These are phyloP conservation scores for Tupaia chinensis DNA, from an alignment of 2,113 vertebrate species.

Conservation along the genomic window DNA sequence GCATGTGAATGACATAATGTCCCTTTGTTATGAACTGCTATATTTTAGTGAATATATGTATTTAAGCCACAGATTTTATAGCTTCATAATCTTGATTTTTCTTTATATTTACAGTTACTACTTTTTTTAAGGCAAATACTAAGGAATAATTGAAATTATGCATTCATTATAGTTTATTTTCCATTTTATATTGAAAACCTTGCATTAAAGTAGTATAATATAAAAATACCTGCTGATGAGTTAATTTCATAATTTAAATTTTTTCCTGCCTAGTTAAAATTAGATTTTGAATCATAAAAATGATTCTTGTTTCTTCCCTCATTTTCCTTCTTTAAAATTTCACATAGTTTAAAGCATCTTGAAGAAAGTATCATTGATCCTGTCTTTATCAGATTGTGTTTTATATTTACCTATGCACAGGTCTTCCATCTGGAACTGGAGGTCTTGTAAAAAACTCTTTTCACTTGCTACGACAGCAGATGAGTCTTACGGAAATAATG, in stretches of 20 bases:
- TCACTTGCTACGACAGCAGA: slow-evolving; percentile 94
- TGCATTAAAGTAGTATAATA: slow-evolving; percentile 31
- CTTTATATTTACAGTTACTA: slow-evolving; percentile 48
- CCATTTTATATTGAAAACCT: slow-evolving; percentile 15
- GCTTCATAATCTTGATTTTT: slow-evolving; percentile 30
- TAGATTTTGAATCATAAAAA: slow-evolving; percentile 45
- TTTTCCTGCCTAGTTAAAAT: background rate
- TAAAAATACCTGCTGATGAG: slow-evolving; percentile 9
- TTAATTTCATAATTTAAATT: slow-evolving; percentile 60
- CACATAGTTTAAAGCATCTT: background rate
- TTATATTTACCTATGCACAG: slow-evolving; percentile 77
- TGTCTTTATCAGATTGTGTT: slow-evolving; percentile 22
- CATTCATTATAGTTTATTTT: slow-evolving; percentile 36
- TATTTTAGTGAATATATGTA: slow-evolving; percentile 14
- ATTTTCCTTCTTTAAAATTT: slow-evolving; percentile 21
- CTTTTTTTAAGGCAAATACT: slow-evolving; percentile 36
- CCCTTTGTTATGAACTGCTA: background rate
- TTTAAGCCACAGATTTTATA: background rate
- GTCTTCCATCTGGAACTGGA: slow-evolving; percentile 86
- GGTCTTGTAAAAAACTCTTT: slow-evolving; percentile 90
- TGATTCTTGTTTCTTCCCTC: background rate
- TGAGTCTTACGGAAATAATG: slow-evolving; percentile 98
- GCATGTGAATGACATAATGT: background rate
- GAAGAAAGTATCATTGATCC: background rate
- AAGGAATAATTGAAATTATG: background rate